Conservation (phyloP, 2,888 invertebrate species). For the Pheosia gnoma region DNA sequence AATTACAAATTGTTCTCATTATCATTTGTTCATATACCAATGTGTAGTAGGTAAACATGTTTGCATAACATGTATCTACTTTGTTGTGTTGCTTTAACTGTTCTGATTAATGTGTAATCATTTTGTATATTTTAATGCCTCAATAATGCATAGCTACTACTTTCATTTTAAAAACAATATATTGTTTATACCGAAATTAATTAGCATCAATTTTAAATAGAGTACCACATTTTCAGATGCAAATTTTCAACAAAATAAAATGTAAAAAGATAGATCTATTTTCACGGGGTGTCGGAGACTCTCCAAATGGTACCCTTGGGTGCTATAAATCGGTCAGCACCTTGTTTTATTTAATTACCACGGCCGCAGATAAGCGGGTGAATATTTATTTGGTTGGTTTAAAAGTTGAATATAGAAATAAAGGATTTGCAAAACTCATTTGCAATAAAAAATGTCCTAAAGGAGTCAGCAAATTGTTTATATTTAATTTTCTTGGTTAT, state of each 20-base stretch:
- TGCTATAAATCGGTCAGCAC: conserved; percentile 52
- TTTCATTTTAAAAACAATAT: no score
- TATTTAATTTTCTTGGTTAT: no score
- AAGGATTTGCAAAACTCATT: conserved; percentile 8
- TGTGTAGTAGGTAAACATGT: no score
- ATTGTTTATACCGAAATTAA: no score
- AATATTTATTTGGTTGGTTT: conserved; percentile 28
- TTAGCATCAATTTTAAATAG: no score
- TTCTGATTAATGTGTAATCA: no score
- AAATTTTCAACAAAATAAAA: conserved; percentile 17
- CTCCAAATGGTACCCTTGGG: conserved; percentile 34
- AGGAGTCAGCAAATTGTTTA: background rate
- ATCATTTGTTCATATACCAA: no score
- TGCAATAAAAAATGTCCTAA: background rate
- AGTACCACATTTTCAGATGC: conserved; percentile 2
- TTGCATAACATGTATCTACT: no score
- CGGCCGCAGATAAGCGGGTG: conserved; percentile 42
- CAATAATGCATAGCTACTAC: no score
- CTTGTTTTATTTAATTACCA: conserved; percentile 67
- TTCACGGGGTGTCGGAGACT: conserved; percentile 15
- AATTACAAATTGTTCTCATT: no score
- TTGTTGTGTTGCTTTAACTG: no score
- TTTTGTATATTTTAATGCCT: no score
- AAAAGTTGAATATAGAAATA: conserved; percentile 24
- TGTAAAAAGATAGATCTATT: conserved; percentile 16